A percentile compares a stretch with the other conserved stretches of the same genome.
These are phyloP conservation scores for Pachycephus smyrnensis DNA, from an alignment of 2,888 invertebrate genomes.

Conservation along the genomic window DNA sequence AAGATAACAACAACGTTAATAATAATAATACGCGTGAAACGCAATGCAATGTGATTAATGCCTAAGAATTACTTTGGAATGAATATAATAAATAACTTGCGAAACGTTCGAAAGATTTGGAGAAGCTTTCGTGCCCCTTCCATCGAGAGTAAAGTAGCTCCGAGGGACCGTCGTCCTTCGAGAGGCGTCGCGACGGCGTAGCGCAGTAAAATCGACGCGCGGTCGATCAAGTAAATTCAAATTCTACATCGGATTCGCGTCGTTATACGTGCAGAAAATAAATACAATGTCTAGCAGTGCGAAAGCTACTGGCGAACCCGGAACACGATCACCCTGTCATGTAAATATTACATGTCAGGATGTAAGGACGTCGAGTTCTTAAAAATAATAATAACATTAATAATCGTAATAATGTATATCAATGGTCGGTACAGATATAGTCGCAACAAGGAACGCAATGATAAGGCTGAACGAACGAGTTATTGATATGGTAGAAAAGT, in stretches of 20 bases:
- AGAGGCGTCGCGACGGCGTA: neutral
- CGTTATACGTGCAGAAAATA: conserved; percentile 16
- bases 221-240: neutral
- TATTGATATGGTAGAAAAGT: neutral
- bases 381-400: neutral
- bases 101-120: neutral
- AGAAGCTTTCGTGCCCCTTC: neutral
- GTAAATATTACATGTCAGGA: neutral
- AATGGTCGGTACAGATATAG: neutral
- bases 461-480: neutral
- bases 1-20: neutral
- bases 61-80: conserved; percentile 41
- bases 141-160: neutral
- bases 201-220: neutral
- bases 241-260: neutral
- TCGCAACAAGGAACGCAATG: neutral
- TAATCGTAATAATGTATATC: neutral
- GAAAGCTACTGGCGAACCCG: neutral
- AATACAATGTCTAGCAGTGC: conserved; percentile 9
- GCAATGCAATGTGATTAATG: conserved; percentile 15
- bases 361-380: neutral
- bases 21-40: conserved; percentile 15
- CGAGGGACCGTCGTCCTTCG: neutral
- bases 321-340: neutral
- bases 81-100: conserved; percentile 44